Evolutionary conservation across 2,113 vertebrate genomes (phyloP).

Genomic region (Pedetes capensis): DNA sequence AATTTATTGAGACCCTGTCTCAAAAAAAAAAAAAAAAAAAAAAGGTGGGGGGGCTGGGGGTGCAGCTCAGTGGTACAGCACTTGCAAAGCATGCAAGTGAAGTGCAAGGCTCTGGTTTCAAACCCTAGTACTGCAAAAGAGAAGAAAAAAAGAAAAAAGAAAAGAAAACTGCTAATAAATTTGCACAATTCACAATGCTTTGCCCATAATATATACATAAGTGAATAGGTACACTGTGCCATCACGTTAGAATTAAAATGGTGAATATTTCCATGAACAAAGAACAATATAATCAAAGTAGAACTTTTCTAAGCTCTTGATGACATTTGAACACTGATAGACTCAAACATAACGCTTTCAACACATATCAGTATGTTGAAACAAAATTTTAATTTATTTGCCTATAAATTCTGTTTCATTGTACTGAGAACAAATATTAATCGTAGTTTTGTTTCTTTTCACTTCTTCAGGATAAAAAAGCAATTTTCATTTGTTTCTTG

Average conservation of each 20-base stretch:
- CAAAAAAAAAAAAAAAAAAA: too few relatives aligned
- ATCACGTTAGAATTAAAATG: not conserved
- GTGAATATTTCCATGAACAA: not conserved
- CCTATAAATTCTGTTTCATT: not conserved
- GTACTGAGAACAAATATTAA: not conserved
- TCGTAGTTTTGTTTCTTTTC: not conserved
- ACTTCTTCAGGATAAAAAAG: not conserved
- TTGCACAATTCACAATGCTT: not conserved
- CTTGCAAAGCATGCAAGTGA: too few relatives aligned
- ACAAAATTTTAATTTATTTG: not conserved
- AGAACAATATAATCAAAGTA: not conserved
- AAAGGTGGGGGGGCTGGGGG: too few relatives aligned
- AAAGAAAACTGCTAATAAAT: too few relatives aligned
- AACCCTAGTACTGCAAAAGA: too few relatives aligned
- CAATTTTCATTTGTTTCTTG: not conserved
- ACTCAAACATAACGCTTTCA: not conserved
- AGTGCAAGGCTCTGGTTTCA: too few relatives aligned
- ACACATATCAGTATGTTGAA: not conserved
- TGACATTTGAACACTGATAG: not conserved
- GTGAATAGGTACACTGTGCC: not conserved
- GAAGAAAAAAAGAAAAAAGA: too few relatives aligned
- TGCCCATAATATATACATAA: not conserved
- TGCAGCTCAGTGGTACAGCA: too few relatives aligned
- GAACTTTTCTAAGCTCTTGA: not conserved
- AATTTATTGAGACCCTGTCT: too few relatives aligned